A percentile compares a stretch with the other conserved stretches of the same genome.
Evolutionary conservation across 2,113 vertebrate species (phyloP).

Genomic region (Noctilio leporinus): DNA sequence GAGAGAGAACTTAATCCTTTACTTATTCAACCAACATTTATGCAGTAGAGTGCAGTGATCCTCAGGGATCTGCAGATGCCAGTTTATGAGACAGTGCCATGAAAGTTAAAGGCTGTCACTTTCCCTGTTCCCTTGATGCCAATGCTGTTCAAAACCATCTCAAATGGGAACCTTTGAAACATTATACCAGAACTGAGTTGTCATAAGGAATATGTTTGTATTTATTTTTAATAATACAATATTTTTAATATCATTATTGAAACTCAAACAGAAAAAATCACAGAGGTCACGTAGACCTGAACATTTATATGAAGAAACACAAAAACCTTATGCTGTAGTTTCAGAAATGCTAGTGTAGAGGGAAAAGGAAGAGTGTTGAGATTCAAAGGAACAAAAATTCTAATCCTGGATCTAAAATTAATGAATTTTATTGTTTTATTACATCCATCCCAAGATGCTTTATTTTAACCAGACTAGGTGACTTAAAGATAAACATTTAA

Average conservation of each 20-base stretch:
- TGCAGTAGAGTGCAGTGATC: neutral
- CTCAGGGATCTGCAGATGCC: neutral
- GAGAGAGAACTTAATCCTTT: slow-evolving; percentile 11
- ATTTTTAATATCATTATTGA: neutral
- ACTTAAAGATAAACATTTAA: neutral
- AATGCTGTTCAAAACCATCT: slow-evolving; percentile 12
- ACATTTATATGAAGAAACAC: neutral
- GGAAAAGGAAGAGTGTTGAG: neutral
- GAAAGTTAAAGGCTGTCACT: slow-evolving; percentile 15
- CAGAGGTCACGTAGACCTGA: neutral
- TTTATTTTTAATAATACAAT: slow-evolving; percentile 15
- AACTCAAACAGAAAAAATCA: neutral
- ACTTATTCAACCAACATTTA: slow-evolving; percentile 22
- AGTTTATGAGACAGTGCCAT: neutral
- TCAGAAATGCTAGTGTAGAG: neutral
- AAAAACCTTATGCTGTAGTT: neutral
- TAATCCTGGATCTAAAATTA: neutral
- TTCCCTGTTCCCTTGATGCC: neutral
- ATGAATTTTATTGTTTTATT: too few relatives aligned
- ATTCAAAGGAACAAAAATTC: neutral
- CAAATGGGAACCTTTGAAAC: neutral
- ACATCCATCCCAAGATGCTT: too few relatives aligned
- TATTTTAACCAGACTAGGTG: neutral
- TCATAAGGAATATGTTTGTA: neutral
- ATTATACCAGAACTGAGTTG: neutral